phyloP scores from a whole-genome alignment of 2,113 vertebrate species.

The Tenebrosternarchus preto region DNA sequence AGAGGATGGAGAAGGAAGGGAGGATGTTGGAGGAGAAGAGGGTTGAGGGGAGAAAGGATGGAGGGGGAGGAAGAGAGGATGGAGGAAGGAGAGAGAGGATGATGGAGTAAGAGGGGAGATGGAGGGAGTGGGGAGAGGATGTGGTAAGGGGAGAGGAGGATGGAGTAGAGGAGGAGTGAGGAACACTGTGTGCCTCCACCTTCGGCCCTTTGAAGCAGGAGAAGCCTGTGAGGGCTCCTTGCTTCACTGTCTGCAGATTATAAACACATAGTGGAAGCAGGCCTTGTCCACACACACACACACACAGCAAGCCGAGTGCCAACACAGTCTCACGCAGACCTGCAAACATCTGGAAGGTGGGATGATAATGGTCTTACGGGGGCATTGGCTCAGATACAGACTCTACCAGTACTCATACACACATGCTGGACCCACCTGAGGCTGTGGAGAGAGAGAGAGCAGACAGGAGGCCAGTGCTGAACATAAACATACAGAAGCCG shows the following conservation, averaged over 20 bases:
- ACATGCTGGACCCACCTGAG: too few species aligned
- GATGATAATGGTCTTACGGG: too few species aligned
- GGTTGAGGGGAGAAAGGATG: neutral
- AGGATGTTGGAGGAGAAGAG: too few species aligned
- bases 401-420: constrained; percentile 38
- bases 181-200: neutral
- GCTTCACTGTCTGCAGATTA: neutral
- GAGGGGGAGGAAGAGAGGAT: neutral
- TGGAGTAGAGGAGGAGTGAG: too few species aligned
- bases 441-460: constrained; percentile 52
- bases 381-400: constrained; percentile 19
- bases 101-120: neutral
- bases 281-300: constrained; percentile 32
- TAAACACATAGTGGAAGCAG: constrained; percentile 15
- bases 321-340: neutral
- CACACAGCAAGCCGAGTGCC: neutral
- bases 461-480: constrained; percentile 36
- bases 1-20: neutral
- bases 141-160: too few species aligned
- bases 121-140: neutral
- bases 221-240: constrained; percentile 2
- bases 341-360: constrained; percentile 12
- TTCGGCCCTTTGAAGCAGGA: neutral
- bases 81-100: neutral
- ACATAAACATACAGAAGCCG: constrained; percentile 67